Percentiles rank a stretch among this genome's conserved stretches.
phyloP scores from a whole-genome alignment of 2,113 vertebrate genomes.

The Agelaius phoeniceus region DNA sequence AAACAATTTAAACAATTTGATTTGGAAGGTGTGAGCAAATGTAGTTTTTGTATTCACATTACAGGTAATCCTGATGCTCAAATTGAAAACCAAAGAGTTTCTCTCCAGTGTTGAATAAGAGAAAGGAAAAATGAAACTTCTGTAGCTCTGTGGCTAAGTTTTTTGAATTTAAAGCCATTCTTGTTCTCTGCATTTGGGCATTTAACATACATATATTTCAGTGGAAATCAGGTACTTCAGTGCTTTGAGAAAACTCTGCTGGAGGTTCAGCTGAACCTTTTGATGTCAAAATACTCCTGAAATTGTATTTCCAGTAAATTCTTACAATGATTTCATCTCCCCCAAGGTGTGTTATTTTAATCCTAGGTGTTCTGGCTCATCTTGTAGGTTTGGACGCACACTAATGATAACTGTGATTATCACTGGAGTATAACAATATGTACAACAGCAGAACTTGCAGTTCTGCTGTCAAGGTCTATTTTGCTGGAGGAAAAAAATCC shows the following conservation, averaged over 20 bases:
- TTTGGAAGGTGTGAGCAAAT: not conserved
- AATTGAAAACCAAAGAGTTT: not conserved
- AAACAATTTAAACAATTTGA: not conserved
- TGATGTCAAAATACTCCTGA: not conserved
- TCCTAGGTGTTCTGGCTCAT: constrained; percentile 13
- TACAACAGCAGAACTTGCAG: not conserved
- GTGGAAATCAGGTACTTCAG: not conserved
- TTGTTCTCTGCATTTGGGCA: not conserved
- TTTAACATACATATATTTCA: not conserved
- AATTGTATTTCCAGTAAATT: not conserved
- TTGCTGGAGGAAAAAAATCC: not conserved
- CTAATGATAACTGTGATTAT: not conserved
- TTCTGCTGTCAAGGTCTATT: constrained; percentile 28
- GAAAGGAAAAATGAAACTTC: not conserved
- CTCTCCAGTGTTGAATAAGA: not conserved
- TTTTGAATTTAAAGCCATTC: not conserved
- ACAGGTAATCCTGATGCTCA: not conserved
- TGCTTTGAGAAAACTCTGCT: not conserved
- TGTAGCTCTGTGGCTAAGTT: not conserved
- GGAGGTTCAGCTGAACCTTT: not conserved
- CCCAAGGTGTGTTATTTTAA: not conserved
- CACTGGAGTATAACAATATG: not conserved
- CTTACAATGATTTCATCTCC: not conserved
- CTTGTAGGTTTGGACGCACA: not conserved
- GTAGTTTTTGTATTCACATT: not conserved